Conservation (phyloP, 2,113 vertebrate genomes). For the Clupea harengus region DNA sequence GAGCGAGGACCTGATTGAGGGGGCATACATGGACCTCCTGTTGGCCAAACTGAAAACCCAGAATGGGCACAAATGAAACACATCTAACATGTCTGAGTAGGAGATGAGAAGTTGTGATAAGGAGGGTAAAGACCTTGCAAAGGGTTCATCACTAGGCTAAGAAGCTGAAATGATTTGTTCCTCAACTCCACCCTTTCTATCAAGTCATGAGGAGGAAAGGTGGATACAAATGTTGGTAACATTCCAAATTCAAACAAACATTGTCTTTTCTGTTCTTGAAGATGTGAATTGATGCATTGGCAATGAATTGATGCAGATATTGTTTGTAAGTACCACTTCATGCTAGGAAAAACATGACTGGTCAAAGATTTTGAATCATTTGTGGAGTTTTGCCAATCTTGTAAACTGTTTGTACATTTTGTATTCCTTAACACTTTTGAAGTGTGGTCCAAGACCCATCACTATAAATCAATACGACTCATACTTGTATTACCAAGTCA, state of each 20-base stretch:
- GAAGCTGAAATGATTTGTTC: background rate
- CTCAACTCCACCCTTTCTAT: background rate
- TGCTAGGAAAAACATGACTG: background rate
- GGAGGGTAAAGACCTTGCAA: background rate
- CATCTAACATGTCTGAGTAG: background rate
- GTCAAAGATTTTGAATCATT: background rate
- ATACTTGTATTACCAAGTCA: background rate
- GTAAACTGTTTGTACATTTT: background rate
- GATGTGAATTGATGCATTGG: background rate
- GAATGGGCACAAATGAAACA: constrained; percentile 30
- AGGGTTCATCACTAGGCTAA: background rate
- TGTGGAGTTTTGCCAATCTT: background rate
- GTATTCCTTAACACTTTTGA: background rate
- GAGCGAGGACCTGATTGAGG: constrained; percentile 68
- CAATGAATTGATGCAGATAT: too few relatives aligned
- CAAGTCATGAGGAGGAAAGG: background rate
- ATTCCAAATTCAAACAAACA: background rate
- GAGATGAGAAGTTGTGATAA: background rate
- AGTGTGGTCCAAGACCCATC: background rate
- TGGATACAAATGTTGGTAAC: background rate
- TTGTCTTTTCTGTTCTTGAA: background rate
- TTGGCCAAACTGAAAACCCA: constrained; percentile 38
- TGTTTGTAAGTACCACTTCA: background rate
- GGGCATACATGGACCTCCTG: constrained; percentile 81
- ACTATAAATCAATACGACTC: background rate